phyloP scores from a whole-genome alignment of 2,797 vertebrate genomes.

The Phoeniculus purpureus region DNA sequence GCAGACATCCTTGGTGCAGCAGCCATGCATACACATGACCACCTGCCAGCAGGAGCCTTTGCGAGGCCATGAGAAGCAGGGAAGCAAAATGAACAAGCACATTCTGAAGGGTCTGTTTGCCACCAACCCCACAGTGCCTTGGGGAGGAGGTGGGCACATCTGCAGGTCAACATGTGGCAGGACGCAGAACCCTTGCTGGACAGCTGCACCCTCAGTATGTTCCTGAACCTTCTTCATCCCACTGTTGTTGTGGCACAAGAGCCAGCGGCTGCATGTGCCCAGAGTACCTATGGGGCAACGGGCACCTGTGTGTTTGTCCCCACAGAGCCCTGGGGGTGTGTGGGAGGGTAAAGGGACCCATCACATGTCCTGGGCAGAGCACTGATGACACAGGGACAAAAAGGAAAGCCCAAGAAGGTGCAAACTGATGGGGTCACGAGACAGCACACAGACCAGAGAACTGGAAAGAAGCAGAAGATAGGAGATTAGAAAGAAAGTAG shows the following conservation, averaged over 20 bases:
- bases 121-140: not conserved
- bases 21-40: not conserved
- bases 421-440: slow-evolving; percentile 14
- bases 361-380: not conserved
- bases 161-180: not conserved
- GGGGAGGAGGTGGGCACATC: not conserved
- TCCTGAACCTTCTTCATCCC: not conserved
- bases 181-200: rapidly evolving
- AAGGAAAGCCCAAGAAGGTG: slow-evolving; percentile 30
- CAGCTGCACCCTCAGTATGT: not conserved
- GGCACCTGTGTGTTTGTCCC: not conserved
- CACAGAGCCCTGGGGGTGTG: not conserved
- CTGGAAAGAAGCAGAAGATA: slow-evolving; percentile 63
- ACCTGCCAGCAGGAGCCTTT: not conserved
- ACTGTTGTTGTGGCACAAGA: rapidly evolving
- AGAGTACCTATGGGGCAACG: rapidly evolving
- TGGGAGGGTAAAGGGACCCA: not conserved
- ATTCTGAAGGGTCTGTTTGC: not conserved
- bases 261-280: not conserved
- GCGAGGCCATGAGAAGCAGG: not conserved
- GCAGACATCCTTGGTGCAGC: rapidly evolving
- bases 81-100: not conserved
- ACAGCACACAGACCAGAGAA: slow-evolving; percentile 57
- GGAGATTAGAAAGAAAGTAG: slow-evolving; percentile 40
- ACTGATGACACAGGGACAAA: slow-evolving; percentile 18